Percentiles rank a stretch among this genome's conserved stretches.
These are phyloP conservation scores for Dinomys branickii DNA, from an alignment of 2,113 vertebrate species.

Conservation along the genomic window DNA sequence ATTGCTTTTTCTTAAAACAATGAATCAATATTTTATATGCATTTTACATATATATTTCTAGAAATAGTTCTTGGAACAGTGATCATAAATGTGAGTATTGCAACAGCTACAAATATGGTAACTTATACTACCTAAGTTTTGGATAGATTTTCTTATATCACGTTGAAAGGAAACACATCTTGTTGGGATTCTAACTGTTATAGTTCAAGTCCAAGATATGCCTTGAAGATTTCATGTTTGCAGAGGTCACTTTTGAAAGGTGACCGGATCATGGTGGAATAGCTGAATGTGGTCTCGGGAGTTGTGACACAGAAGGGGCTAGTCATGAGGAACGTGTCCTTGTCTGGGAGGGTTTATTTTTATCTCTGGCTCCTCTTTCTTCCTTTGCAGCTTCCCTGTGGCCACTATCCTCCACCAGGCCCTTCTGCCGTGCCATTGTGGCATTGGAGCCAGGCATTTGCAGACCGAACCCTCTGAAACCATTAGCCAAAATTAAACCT, in stretches of 20 bases:
- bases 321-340: neutral
- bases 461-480: neutral
- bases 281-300: neutral
- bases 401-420: neutral
- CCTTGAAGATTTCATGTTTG: neutral
- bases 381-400: neutral
- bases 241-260: neutral
- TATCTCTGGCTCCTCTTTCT: neutral
- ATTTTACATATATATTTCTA: neutral
- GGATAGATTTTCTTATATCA: neutral
- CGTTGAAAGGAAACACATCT: neutral
- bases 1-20: neutral
- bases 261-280: neutral
- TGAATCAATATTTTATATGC: neutral
- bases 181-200: neutral
- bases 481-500: neutral
- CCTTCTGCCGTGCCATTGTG: neutral
- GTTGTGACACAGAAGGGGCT: neutral
- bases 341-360: neutral
- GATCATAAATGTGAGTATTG: neutral
- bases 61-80: neutral
- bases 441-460: neutral
- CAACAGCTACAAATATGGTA: neutral
- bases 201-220: neutral
- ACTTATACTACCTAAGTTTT: neutral